Conservation (phyloP, 2,888 invertebrate genomes). For the Uropetala carovei region DNA sequence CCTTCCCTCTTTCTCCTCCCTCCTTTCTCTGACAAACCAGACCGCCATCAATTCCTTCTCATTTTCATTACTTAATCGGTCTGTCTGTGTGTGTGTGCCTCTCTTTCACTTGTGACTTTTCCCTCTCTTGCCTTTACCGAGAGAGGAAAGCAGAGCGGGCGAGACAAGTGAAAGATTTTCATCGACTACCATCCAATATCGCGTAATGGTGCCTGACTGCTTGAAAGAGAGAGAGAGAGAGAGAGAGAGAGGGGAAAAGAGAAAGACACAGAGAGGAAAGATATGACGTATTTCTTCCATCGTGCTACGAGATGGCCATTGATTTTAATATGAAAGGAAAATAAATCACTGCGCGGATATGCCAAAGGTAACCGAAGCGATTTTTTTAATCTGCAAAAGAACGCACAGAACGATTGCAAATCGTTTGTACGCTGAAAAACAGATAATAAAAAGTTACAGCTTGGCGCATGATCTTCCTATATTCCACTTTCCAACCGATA, state of each 20-base stretch:
- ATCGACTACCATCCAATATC: background rate
- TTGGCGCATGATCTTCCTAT: too few relatives aligned
- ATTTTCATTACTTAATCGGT: constrained; percentile 3
- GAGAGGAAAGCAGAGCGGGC: background rate
- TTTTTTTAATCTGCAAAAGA: too few relatives aligned
- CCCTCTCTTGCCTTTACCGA: background rate
- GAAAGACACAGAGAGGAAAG: background rate
- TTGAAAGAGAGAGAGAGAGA: background rate
- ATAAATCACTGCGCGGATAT: too few relatives aligned
- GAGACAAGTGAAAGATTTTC: background rate
- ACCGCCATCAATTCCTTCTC: background rate
- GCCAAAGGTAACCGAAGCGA: too few relatives aligned
- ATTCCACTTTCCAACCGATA: too few relatives aligned
- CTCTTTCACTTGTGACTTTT: background rate
- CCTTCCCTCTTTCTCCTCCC: background rate
- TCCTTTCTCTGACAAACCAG: background rate
- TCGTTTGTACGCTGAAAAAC: too few relatives aligned
- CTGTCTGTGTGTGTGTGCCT: background rate
- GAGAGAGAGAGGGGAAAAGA: background rate
- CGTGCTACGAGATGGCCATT: too few relatives aligned
- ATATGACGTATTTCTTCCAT: too few relatives aligned
- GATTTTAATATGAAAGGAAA: too few relatives aligned
- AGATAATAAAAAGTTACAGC: too few relatives aligned
- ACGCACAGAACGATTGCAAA: too few relatives aligned
- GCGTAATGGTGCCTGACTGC: background rate